Conservation (phyloP, 2,797 vertebrate species). For the Stomatorhinus walkeri region DNA sequence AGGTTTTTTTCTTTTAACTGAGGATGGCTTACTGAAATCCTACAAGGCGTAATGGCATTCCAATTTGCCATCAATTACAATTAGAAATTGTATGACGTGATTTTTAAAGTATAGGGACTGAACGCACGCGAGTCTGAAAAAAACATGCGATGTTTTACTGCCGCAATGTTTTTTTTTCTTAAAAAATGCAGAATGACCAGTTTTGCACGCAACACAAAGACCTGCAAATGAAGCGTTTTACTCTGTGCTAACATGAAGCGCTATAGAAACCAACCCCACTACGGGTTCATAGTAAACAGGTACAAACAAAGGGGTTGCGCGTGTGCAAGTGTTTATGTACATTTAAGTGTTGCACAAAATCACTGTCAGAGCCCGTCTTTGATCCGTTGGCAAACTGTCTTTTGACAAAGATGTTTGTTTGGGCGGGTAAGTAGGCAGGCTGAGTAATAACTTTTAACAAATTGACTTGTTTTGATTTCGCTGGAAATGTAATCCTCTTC, state of each 20-base stretch:
- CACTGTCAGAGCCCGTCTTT: slow-evolving; percentile 47
- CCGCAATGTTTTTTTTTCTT: background rate
- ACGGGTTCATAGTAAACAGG: slow-evolving; percentile 10
- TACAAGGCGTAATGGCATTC: background rate
- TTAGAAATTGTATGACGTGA: background rate
- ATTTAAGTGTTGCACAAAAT: slow-evolving; percentile 26
- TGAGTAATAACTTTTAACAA: slow-evolving; percentile 65
- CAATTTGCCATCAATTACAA: slow-evolving; percentile 1
- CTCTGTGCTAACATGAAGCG: background rate
- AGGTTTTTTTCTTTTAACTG: background rate
- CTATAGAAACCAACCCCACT: background rate
- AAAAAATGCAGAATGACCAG: background rate
- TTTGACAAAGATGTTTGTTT: slow-evolving; percentile 63
- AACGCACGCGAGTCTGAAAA: background rate
- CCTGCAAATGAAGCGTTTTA: background rate
- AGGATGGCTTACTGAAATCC: slow-evolving; percentile 7
- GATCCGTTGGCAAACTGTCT: slow-evolving; percentile 59
- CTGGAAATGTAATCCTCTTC: slow-evolving; percentile 53
- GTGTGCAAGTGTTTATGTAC: slow-evolving; percentile 10
- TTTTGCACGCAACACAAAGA: background rate
- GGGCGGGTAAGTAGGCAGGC: slow-evolving; percentile 54
- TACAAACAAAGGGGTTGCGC: background rate
- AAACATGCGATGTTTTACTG: background rate
- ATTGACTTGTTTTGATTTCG: slow-evolving; percentile 66
- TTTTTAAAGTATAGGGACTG: background rate